Percentiles rank a stretch among this genome's conserved stretches.
phyloP scores from a whole-genome alignment of 92 coral and sea anemone genomes.

The Epizoanthus fatuus region DNA sequence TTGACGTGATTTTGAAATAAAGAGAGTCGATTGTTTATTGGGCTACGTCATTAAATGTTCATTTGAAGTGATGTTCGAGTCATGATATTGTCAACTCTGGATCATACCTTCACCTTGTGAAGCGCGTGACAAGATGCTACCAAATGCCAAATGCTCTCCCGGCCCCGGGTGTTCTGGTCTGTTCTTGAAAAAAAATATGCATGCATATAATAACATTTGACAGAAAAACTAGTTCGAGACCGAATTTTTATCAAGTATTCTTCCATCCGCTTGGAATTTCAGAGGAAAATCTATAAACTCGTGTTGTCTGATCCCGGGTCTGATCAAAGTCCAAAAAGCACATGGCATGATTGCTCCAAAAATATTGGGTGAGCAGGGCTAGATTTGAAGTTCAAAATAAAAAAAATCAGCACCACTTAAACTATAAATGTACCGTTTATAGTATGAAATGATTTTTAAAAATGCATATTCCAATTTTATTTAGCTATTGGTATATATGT shows the following conservation, averaged over 20 bases:
- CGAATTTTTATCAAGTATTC: conserved; percentile 6
- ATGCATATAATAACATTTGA: background rate
- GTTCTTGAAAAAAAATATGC: background rate
- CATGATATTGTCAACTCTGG: background rate
- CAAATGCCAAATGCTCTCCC: background rate
- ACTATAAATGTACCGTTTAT: too few species aligned
- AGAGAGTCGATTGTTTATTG: conserved; percentile 8
- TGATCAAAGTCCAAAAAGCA: too few species aligned
- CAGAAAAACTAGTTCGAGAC: background rate
- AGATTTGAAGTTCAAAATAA: too few species aligned
- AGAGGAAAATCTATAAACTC: conserved; percentile 9
- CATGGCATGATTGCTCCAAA: too few species aligned
- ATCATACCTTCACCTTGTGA: conserved; percentile 10
- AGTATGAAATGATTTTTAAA: too few species aligned
- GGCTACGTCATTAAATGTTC: conserved; percentile 10
- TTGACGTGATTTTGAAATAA: conserved; percentile 1
- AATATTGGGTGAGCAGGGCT: too few species aligned
- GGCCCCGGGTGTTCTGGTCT: conserved; percentile 10
- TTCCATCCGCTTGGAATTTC: conserved; percentile 11
- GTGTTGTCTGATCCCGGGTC: background rate
- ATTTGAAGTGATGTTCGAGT: conserved; percentile 3
- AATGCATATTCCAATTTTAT: too few species aligned
- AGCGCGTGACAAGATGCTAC: background rate
- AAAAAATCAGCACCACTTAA: too few species aligned
- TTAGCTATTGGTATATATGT: too few species aligned